Evolutionary conservation across 2,797 vertebrate species (phyloP).

Genomic region (Gymnothorax javanicus): DNA sequence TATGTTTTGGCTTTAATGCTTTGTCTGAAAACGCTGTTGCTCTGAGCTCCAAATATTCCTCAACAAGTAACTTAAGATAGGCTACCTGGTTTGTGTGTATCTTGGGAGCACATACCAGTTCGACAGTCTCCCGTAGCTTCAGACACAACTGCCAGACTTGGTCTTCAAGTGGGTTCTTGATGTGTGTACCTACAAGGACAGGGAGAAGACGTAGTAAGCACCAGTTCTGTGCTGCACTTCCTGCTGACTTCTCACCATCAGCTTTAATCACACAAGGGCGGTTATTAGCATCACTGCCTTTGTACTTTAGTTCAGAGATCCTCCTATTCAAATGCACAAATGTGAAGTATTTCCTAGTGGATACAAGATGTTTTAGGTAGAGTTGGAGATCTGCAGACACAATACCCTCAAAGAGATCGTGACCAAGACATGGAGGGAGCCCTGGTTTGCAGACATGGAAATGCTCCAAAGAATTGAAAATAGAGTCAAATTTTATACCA

Average conservation of each 20-base stretch:
- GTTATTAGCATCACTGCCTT: too few relatives aligned
- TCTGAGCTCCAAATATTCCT: conserved; percentile 27
- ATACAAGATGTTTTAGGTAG: too few relatives aligned
- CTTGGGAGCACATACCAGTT: conserved; percentile 24
- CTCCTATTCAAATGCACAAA: conserved; percentile 18
- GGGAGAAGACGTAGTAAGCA: conserved; percentile 26
- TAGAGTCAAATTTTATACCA: background rate
- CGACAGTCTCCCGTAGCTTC: conserved; percentile 24
- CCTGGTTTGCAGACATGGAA: conserved; percentile 33
- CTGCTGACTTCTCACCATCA: conserved; percentile 20
- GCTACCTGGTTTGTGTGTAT: conserved; percentile 13
- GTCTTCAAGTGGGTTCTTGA: conserved; percentile 20
- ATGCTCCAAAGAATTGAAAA: conserved; percentile 21
- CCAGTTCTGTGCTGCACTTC: conserved; percentile 31
- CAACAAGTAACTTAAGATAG: conserved; percentile 10
- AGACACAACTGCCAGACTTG: conserved; percentile 24
- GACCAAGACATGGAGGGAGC: conserved; percentile 15
- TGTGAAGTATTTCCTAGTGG: conserved; percentile 19
- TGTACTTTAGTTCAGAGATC: too few relatives aligned
- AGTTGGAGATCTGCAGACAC: too few relatives aligned
- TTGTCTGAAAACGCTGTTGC: background rate
- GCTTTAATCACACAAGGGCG: conserved; percentile 26
- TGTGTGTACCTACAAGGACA: conserved; percentile 9
- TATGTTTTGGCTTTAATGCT: conserved; percentile 29
- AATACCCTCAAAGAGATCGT: too few relatives aligned